These are phyloP conservation scores for Melieria omissa DNA, from an alignment of 2,888 invertebrate species.

Conservation along the genomic window DNA sequence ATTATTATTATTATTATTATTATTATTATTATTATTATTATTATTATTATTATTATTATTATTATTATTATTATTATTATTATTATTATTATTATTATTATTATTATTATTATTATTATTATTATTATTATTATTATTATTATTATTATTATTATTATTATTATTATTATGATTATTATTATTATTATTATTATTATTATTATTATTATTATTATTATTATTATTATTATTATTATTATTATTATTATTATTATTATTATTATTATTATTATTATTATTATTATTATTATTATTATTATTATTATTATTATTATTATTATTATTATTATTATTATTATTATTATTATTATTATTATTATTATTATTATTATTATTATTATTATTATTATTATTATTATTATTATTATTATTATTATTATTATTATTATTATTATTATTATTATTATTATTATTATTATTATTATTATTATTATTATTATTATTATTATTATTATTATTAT, in stretches of 20 bases:
- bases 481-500: conserved; percentile 4
- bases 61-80: conserved; percentile 4
- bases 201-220: conserved; percentile 2
- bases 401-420: conserved; percentile 4
- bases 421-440: conserved; percentile 4
- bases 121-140: conserved; percentile 4
- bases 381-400: conserved; percentile 4
- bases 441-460: conserved; percentile 4
- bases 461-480: conserved; percentile 4
- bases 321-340: conserved; percentile 4
- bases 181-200: conserved; percentile 2
- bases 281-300: conserved; percentile 4
- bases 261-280: conserved; percentile 4
- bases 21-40: conserved; percentile 4
- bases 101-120: conserved; percentile 4
- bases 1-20: conserved; percentile 4
- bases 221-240: conserved; percentile 4
- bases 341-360: conserved; percentile 4
- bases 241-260: conserved; percentile 4
- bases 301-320: conserved; percentile 4
- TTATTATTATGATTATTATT: conserved; percentile 1
- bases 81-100: conserved; percentile 4
- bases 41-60: conserved; percentile 4
- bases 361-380: conserved; percentile 4
- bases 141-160: conserved; percentile 4